Conservation (phyloP, 2,888 invertebrate genomes). For the Drosophila parthenogenetica region DNA sequence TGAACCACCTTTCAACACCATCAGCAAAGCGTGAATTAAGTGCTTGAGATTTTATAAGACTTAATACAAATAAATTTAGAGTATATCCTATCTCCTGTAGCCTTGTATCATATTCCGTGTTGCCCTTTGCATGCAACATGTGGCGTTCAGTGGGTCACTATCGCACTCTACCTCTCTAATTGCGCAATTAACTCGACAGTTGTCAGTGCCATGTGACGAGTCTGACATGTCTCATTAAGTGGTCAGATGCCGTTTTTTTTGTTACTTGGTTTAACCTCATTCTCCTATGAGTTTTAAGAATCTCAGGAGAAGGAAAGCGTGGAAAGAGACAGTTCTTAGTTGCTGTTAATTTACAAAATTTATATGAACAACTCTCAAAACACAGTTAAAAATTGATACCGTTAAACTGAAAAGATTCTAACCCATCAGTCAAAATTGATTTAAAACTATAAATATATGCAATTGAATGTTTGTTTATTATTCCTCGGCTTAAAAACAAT, state of each 20-base stretch:
- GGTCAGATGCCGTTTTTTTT: constrained; percentile 42
- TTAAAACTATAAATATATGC: too few relatives aligned
- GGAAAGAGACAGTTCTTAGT: constrained; percentile 55
- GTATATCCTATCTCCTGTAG: constrained; percentile 58
- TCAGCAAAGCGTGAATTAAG: constrained; percentile 81
- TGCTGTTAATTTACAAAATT: constrained; percentile 76
- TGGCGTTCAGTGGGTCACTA: constrained; percentile 60
- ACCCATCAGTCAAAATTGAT: background rate
- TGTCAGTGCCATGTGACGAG: constrained; percentile 71
- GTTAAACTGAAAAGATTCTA: constrained; percentile 20
- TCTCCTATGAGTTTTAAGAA: constrained; percentile 17
- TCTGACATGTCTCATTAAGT: constrained; percentile 72
- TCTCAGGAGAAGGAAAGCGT: constrained; percentile 19
- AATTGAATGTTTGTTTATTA: too few relatives aligned
- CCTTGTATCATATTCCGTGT: constrained; percentile 61
- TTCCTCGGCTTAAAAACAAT: too few relatives aligned
- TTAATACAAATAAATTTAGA: constrained; percentile 74
- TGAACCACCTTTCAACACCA: constrained; percentile 77
- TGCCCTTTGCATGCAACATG: constrained; percentile 68
- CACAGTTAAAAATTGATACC: constrained; percentile 15
- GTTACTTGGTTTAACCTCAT: constrained; percentile 10
- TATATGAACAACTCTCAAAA: constrained; percentile 61
- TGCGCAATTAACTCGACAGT: constrained; percentile 75
- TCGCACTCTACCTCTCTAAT: constrained; percentile 48
- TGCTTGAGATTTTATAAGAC: constrained; percentile 78